Evolutionary conservation across 2,888 invertebrate species (phyloP).

Genomic region (Caprella mutica): DNA sequence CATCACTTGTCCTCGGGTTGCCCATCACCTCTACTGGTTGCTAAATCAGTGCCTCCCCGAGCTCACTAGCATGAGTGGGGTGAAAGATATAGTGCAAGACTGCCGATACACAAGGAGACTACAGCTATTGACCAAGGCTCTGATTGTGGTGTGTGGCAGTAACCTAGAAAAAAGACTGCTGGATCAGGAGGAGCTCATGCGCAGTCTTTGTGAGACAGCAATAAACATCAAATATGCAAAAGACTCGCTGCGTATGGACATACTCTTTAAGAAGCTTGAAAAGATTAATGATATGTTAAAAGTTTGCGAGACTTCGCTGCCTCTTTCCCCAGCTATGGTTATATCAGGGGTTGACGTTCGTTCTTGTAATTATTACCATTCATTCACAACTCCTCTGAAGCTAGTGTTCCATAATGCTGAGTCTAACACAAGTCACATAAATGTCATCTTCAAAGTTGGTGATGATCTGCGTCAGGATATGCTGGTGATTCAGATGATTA

Average conservation of each 20-base stretch:
- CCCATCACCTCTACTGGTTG: conserved; percentile 91
- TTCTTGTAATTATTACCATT: conserved; percentile 85
- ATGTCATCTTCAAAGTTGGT: conserved; percentile 86
- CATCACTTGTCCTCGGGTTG: conserved; percentile 73
- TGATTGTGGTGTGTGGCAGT: conserved; percentile 74
- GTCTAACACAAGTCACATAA: conserved; percentile 53
- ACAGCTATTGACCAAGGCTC: conserved; percentile 71
- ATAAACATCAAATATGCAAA: conserved; percentile 71
- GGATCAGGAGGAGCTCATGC: conserved; percentile 68
- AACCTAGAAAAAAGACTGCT: conserved; percentile 66
- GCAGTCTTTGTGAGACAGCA: conserved; percentile 72
- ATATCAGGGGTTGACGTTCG: conserved; percentile 61
- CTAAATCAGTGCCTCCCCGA: conserved; percentile 71
- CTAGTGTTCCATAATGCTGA: conserved; percentile 68
- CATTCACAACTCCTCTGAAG: conserved; percentile 89
- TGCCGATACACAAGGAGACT: conserved; percentile 50
- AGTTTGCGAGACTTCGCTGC: conserved; percentile 68
- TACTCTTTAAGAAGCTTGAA: conserved; percentile 60
- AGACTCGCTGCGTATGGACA: conserved; percentile 61
- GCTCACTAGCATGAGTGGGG: conserved; percentile 42
- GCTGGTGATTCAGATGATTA: conserved; percentile 89
- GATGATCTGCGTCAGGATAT: conserved; percentile 96
- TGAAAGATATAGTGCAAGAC: conserved; percentile 25
- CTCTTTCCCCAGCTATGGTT: conserved; percentile 66
- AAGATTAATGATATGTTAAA: conserved; percentile 50